A percentile compares a stretch with the other conserved stretches of the same genome.
Conservation (phyloP, 2,113 vertebrate species). For the Takifugu flavidus region DNA sequence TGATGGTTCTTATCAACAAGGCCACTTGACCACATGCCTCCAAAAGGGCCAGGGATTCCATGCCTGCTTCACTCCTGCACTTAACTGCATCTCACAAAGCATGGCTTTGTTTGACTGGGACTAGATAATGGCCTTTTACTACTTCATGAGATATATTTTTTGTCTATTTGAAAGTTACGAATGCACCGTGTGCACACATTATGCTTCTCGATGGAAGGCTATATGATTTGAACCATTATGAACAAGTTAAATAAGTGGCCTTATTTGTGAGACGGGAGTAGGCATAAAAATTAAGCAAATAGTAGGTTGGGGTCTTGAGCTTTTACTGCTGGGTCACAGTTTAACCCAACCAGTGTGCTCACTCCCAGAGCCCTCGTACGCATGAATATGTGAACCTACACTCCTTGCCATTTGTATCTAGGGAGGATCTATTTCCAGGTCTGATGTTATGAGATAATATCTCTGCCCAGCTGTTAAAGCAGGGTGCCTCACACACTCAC, state of each 20-base stretch:
- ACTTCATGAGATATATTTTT: too few species aligned
- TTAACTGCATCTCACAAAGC: constrained; percentile 37
- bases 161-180: too few species aligned
- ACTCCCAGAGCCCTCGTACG: constrained; percentile 36
- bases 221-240: too few species aligned
- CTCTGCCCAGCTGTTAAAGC: constrained; percentile 72
- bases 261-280: background rate
- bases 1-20: constrained; percentile 66
- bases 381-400: constrained; percentile 48
- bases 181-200: too few species aligned
- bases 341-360: constrained; percentile 30
- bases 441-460: constrained; percentile 69
- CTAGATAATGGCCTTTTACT: constrained; percentile 1
- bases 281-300: background rate
- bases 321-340: constrained; percentile 35
- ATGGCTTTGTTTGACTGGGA: constrained; percentile 16
- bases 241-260: too few species aligned
- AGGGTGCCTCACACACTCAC: constrained; percentile 61
- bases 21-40: constrained; percentile 61
- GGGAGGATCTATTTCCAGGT: constrained; percentile 71
- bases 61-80: constrained; percentile 13
- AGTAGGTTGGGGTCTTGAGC: constrained; percentile 13
- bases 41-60: constrained; percentile 42
- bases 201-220: too few species aligned
- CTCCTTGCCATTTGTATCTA: constrained; percentile 57